These are phyloP conservation scores for Anser cygnoides DNA, from an alignment of 2,113 vertebrate species.

Conservation along the genomic window DNA sequence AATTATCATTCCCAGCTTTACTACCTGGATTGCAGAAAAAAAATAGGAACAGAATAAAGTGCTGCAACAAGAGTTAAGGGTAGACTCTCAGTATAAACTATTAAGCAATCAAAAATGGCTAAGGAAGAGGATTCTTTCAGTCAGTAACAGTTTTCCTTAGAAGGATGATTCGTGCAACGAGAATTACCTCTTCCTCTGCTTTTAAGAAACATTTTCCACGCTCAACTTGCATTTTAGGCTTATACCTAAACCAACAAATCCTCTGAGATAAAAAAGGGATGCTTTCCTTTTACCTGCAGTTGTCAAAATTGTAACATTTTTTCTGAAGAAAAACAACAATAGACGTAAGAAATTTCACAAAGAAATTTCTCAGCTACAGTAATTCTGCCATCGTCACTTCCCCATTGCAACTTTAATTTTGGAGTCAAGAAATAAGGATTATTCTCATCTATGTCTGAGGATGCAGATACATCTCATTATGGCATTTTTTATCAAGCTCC, in stretches of 20 bases:
- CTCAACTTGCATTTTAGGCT: neutral
- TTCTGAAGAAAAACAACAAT: neutral
- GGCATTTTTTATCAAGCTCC: neutral
- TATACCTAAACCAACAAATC: neutral
- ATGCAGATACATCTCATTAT: constrained; percentile 18
- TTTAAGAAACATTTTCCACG: neutral
- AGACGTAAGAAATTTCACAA: neutral
- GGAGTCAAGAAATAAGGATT: neutral
- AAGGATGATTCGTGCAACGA: neutral
- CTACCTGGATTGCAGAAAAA: neutral
- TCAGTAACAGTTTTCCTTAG: neutral
- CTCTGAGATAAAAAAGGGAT: neutral
- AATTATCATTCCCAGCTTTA: constrained; percentile 5
- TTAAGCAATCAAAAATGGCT: neutral
- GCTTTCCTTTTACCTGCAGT: neutral
- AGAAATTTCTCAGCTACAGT: neutral
- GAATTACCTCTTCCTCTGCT: neutral
- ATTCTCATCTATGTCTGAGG: neutral
- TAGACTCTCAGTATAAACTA: constrained; percentile 19
- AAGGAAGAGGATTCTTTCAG: neutral
- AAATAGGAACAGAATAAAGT: neutral
- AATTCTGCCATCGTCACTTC: neutral
- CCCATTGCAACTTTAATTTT: neutral
- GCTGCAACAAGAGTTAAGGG: constrained; percentile 6
- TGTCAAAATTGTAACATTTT: neutral